Evolutionary conservation across 2,113 vertebrate genomes (phyloP).

Genomic region (Nasalis larvatus): DNA sequence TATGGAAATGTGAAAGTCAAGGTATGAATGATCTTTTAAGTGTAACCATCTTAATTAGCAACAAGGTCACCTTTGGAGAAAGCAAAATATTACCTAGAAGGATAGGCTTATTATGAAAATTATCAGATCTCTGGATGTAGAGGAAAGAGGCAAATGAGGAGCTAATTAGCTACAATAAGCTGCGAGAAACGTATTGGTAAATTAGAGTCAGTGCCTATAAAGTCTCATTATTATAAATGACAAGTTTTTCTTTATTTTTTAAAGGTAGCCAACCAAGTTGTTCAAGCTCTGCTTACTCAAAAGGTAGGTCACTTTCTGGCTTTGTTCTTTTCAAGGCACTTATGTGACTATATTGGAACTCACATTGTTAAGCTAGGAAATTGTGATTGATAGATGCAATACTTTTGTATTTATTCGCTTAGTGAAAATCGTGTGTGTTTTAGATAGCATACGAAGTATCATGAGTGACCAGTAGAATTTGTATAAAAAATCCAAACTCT

Average conservation of each 20-base stretch:
- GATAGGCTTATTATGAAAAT: slow-evolving; percentile 54
- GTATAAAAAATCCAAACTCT: neutral
- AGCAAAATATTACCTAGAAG: slow-evolving; percentile 39
- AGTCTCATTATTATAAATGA: slow-evolving; percentile 17
- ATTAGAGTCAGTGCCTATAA: neutral
- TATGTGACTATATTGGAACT: neutral
- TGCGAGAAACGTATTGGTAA: slow-evolving; percentile 30
- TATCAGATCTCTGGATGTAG: neutral
- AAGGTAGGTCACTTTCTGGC: slow-evolving; percentile 87
- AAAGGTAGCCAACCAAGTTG: slow-evolving; percentile 96
- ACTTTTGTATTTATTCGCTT: slow-evolving; percentile 38
- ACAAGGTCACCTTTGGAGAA: slow-evolving; percentile 62
- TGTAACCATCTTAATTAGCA: slow-evolving; percentile 63
- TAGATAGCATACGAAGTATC: neutral
- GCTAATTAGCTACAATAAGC: slow-evolving; percentile 45
- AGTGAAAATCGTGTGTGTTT: slow-evolving; percentile 38
- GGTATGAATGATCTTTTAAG: slow-evolving; percentile 55
- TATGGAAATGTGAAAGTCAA: slow-evolving; percentile 57
- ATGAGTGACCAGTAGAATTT: neutral
- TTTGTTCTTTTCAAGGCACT: slow-evolving; percentile 34
- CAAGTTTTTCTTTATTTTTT: slow-evolving; percentile 75
- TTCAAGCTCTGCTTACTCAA: slow-evolving; percentile 95
- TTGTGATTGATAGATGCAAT: slow-evolving; percentile 58
- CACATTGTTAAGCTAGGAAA: slow-evolving; percentile 23
- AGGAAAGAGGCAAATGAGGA: neutral